A percentile compares a stretch with the other conserved stretches of the same genome.
These are phyloP conservation scores for Hyles euphorbiae DNA, from an alignment of 1,140 invertebrate genomes.

Conservation along the genomic window DNA sequence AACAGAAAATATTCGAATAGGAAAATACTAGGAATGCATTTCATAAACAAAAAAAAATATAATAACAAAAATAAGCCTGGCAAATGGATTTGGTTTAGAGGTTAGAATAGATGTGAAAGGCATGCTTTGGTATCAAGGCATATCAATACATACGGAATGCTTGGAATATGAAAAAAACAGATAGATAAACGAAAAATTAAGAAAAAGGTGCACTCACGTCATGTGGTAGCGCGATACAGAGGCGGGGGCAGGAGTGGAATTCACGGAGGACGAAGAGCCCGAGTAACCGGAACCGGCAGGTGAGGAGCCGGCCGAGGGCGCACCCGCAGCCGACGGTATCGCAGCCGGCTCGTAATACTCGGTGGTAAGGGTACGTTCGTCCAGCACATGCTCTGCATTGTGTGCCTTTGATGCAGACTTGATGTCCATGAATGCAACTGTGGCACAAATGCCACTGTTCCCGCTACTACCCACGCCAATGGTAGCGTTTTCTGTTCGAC, in stretches of 20 bases:
- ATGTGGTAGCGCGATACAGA: slow-evolving; percentile 72
- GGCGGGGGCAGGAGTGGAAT: slow-evolving; percentile 69
- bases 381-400: slow-evolving; percentile 90
- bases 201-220: slow-evolving; percentile 48
- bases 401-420: slow-evolving; percentile 96
- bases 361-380: slow-evolving; percentile 90
- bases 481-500: slow-evolving; percentile 76
- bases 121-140: too few species aligned
- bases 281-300: slow-evolving; percentile 77
- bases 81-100: too few species aligned
- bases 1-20: too few species aligned
- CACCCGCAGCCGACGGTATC: slow-evolving; percentile 77
- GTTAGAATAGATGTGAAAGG: too few species aligned
- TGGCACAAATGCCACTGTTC: slow-evolving; percentile 83
- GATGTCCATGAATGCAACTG: slow-evolving; percentile 97
- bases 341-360: slow-evolving; percentile 94
- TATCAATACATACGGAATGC: not conserved
- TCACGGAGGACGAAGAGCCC: slow-evolving; percentile 78
- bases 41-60: too few species aligned
- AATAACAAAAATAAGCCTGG: too few species aligned
- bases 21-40: too few species aligned
- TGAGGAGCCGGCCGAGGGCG: slow-evolving; percentile 74
- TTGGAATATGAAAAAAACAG: slow-evolving; percentile 1
- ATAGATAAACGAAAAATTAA: not conserved
- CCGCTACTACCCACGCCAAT: slow-evolving; percentile 63